Percentiles rank a stretch among this genome's conserved stretches.
Evolutionary conservation across 2,888 invertebrate genomes (phyloP).

Genomic region (Disparrhopalites patrizii): DNA sequence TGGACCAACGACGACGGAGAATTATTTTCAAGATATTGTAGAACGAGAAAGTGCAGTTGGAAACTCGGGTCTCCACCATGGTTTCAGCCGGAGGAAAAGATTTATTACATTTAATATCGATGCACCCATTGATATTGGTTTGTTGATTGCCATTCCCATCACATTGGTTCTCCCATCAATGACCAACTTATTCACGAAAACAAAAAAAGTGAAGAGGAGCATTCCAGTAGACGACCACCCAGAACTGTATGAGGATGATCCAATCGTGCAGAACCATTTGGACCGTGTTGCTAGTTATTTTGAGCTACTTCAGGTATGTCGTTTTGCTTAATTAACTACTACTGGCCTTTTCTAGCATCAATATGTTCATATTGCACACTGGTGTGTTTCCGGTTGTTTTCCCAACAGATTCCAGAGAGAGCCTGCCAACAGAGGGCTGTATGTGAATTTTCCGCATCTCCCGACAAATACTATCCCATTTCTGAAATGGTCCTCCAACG

Average conservation of each 20-base stretch:
- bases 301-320: conserved; percentile 44
- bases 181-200: conserved; percentile 43
- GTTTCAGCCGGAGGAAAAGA: conserved; percentile 26
- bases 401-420: conserved; percentile 44
- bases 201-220: conserved; percentile 32
- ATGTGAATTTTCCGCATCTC: conserved; percentile 49
- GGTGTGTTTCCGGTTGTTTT: not conserved
- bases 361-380: not conserved
- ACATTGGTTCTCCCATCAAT: conserved; percentile 42
- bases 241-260: conserved; percentile 32
- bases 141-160: conserved; percentile 42
- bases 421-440: conserved; percentile 48
- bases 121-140: conserved; percentile 42
- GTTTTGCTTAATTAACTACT: too few relatives aligned
- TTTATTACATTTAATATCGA: conserved; percentile 33
- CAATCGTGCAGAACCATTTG: conserved; percentile 35
- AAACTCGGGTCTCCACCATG: not conserved
- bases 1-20: conserved; percentile 11
- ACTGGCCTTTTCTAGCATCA: too few relatives aligned
- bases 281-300: conserved; percentile 42
- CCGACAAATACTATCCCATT: conserved; percentile 45
- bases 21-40: conserved; percentile 10
- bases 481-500: conserved; percentile 46
- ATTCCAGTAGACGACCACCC: conserved; percentile 11
- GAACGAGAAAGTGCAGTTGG: too few relatives aligned